These are phyloP conservation scores for Argynnis bischoffii DNA, from an alignment of 2,888 invertebrate species.

Conservation along the genomic window DNA sequence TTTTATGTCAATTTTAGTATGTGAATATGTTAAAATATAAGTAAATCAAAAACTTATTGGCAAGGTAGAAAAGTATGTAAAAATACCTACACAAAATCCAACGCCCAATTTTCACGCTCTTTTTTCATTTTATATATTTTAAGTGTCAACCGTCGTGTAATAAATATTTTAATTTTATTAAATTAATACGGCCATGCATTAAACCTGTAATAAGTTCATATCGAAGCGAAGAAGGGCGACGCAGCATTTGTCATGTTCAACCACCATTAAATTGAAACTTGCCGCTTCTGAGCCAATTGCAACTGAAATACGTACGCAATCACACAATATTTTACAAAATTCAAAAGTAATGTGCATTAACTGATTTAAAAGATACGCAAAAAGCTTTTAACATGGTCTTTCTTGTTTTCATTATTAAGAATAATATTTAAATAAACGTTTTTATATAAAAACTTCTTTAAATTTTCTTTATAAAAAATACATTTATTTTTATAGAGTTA, in stretches of 20 bases:
- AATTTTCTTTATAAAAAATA: no score
- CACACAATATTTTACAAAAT: slow-evolving; percentile 35
- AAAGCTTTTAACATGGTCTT: neutral
- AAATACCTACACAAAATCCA: no score
- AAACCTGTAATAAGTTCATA: slow-evolving; percentile 39
- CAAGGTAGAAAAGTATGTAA: no score
- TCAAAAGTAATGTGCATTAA: slow-evolving; percentile 8
- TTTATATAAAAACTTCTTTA: no score
- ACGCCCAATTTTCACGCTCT: no score
- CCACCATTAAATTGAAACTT: slow-evolving; percentile 81
- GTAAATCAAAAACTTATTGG: no score
- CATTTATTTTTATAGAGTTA: no score
- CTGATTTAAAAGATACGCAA: neutral
- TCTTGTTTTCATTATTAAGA: neutral
- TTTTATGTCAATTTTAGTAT: no score
- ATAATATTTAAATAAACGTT: no score
- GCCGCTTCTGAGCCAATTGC: slow-evolving; percentile 70
- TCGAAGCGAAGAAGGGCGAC: slow-evolving; percentile 51
- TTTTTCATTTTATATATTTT: neutral
- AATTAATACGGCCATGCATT: slow-evolving; percentile 33
- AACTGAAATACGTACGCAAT: slow-evolving; percentile 57
- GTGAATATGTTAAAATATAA: no score
- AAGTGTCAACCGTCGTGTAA: neutral
- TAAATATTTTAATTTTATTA: slow-evolving; percentile 17
- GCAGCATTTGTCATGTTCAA: slow-evolving; percentile 70